Conservation (phyloP, 2,113 vertebrate genomes). For the Pungitius pungitius region DNA sequence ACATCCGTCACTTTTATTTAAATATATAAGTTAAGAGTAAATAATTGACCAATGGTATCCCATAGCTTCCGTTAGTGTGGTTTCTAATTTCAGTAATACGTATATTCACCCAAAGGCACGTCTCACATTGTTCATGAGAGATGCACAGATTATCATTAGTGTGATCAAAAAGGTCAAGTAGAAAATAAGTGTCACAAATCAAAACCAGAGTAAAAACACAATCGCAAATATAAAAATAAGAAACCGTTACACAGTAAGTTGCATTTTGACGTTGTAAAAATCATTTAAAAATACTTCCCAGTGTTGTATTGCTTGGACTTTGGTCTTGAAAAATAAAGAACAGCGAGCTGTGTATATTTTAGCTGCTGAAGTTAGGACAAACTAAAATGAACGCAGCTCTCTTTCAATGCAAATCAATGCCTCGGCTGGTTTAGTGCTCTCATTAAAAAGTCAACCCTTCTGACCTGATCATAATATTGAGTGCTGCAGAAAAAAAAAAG, state of each 20-base stretch:
- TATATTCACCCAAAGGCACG: slow-evolving; percentile 45
- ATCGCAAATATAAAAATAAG: slow-evolving; percentile 49
- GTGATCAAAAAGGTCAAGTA: slow-evolving; percentile 27
- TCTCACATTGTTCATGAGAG: slow-evolving; percentile 40
- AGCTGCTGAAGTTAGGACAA: background rate
- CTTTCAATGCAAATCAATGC: background rate
- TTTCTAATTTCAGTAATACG: slow-evolving; percentile 44
- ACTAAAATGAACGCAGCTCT: background rate
- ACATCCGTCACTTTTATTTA: slow-evolving; percentile 65
- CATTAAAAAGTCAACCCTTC: background rate
- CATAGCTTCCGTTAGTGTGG: slow-evolving; percentile 40
- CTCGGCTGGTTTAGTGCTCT: background rate
- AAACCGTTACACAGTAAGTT: slow-evolving; percentile 38
- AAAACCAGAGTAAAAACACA: slow-evolving; percentile 49
- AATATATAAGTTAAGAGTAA: slow-evolving; percentile 68
- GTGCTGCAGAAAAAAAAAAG: background rate
- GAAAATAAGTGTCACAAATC: slow-evolving; percentile 58
- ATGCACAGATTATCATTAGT: slow-evolving; percentile 27
- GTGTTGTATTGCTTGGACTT: slow-evolving; percentile 72
- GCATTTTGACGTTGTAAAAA: slow-evolving; percentile 75
- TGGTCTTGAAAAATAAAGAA: slow-evolving; percentile 54
- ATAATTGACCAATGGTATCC: slow-evolving; percentile 32
- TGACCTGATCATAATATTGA: background rate
- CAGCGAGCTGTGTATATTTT: background rate
- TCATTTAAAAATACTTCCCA: slow-evolving; percentile 60